phyloP scores from a whole-genome alignment of 2,113 vertebrate species.

The Alces alces region DNA sequence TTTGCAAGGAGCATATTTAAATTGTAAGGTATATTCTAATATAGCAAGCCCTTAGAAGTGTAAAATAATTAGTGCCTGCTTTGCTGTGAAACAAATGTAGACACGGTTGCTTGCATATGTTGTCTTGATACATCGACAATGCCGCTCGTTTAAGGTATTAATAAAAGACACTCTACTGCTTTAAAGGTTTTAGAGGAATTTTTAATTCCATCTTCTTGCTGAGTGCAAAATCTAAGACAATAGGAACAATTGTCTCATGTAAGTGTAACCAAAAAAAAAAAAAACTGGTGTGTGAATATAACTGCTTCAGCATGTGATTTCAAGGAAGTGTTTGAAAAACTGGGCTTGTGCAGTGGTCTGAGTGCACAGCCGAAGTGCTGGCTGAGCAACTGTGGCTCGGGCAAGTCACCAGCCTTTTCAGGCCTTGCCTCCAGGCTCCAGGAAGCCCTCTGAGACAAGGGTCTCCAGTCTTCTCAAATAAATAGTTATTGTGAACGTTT shows the following conservation, averaged over 20 bases:
- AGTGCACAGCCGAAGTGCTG: neutral
- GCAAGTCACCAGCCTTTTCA: neutral
- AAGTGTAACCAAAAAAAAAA: neutral
- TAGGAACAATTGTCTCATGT: neutral
- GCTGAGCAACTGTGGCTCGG: neutral
- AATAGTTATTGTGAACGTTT: neutral
- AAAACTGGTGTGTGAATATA: neutral
- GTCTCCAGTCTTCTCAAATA: conserved; percentile 18
- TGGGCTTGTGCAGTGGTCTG: neutral
- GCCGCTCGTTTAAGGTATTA: neutral
- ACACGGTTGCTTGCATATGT: neutral
- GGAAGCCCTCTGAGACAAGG: neutral
- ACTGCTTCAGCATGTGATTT: neutral
- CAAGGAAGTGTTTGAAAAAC: neutral
- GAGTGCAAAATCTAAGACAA: neutral
- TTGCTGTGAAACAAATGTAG: conserved; percentile 21
- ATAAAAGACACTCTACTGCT: neutral
- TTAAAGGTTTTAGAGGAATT: conserved; percentile 9
- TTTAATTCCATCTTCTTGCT: neutral
- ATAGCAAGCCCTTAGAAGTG: neutral
- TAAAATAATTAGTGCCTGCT: conserved; percentile 18
- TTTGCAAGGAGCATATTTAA: conserved; percentile 34
- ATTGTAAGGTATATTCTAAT: neutral
- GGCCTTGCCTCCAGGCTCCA: neutral
- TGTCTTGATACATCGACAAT: neutral